A percentile compares a stretch with the other conserved stretches of the same genome.
Evolutionary conservation across 2,888 invertebrate species (phyloP).

Genomic region (Drosophila tanythrix): DNA sequence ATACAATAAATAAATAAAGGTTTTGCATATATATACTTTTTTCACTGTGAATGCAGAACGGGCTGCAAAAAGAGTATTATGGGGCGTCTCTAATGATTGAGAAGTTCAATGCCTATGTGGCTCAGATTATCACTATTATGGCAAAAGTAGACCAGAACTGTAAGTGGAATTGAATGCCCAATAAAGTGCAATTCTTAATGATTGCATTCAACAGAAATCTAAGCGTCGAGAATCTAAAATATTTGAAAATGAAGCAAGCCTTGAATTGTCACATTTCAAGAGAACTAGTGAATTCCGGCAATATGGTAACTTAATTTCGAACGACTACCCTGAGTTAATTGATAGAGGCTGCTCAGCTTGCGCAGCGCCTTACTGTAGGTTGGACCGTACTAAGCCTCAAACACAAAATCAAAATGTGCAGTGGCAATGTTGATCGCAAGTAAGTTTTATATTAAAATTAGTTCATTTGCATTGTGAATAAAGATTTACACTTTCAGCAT

Average conservation of each 20-base stretch:
- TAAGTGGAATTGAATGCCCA: slow-evolving; percentile 1
- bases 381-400: background rate
- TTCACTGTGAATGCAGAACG: background rate
- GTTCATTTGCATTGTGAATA: background rate
- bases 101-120: background rate
- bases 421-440: background rate
- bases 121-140: background rate
- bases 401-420: background rate
- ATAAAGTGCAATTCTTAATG: background rate
- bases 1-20: background rate
- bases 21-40: background rate
- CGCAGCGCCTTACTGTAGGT: background rate
- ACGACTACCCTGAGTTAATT: background rate
- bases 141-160: background rate
- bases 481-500: background rate
- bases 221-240: background rate
- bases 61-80: background rate
- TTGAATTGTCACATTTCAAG: background rate
- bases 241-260: background rate
- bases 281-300: background rate
- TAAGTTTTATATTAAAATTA: background rate
- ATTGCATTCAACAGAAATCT: background rate
- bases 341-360: background rate
- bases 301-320: background rate
- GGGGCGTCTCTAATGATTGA: background rate